Percentiles rank a stretch among this genome's conserved stretches.
Evolutionary conservation across 2,113 vertebrate genomes (phyloP).

Genomic region (Laterallus jamaicensis): DNA sequence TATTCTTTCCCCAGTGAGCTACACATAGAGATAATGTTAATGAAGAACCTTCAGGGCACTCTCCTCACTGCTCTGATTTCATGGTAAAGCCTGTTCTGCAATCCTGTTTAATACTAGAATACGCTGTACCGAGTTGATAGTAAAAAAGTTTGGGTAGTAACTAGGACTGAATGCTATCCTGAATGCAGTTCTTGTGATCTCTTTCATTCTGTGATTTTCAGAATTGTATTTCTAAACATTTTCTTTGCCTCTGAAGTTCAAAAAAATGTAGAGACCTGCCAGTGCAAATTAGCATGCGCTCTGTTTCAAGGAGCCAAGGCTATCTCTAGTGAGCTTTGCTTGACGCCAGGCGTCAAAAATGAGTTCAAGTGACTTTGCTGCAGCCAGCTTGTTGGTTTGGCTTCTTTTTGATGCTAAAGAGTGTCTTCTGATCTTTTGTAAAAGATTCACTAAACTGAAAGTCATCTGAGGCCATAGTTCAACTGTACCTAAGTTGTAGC

Average conservation of each 20-base stretch:
- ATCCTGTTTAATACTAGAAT: not conserved
- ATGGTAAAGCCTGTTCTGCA: constrained; percentile 24
- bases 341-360: constrained; percentile 1
- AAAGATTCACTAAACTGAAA: not conserved
- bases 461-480: not conserved
- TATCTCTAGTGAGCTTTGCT: constrained; percentile 9
- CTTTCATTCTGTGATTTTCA: not conserved
- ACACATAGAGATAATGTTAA: constrained; percentile 8
- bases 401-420: not conserved
- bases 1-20: not conserved
- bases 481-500: not conserved
- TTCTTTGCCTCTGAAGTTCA: constrained; percentile 1
- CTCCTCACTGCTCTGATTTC: constrained; percentile 12
- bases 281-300: not conserved
- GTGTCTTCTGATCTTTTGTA: not conserved
- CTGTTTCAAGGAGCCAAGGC: constrained; percentile 10
- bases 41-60: constrained; percentile 13
- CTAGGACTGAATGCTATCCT: not conserved
- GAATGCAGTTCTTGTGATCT: not conserved
- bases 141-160: not conserved
- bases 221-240: not conserved
- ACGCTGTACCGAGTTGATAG: not conserved
- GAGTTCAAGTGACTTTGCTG: not conserved
- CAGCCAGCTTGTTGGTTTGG: not conserved
- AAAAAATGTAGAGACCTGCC: not conserved